Evolutionary conservation across 2,888 invertebrate genomes (phyloP), one percentile per base, ranked within the genome.

Genomic region (Tinea trinotella): DNA sequence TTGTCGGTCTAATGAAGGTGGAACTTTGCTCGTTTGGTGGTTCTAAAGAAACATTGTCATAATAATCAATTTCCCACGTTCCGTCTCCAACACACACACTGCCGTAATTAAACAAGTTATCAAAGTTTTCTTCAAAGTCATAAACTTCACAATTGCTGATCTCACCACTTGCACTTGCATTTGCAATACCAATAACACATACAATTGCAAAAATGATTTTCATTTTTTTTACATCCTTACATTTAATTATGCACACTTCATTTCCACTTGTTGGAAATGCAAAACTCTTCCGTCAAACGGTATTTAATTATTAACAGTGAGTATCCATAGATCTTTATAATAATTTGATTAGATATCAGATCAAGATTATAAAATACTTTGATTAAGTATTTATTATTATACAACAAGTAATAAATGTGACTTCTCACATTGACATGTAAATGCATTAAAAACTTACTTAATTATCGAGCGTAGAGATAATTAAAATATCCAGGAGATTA

Each of bases 121-220:
- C 59, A 20, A 63, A 69, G 5, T 62, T 61, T 15, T 67, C 62
- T 56, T 69, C 71, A 54, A 76, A 75, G 34, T 65, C 63, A 56
- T 68, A 70, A 20, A 18, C 18, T 22, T 22, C 49, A 20, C 49
- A 49, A 6, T 22, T 18, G 18, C n/a, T 46, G 5, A 3, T 18
- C n/a, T 46, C 17, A 46, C 46, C 18, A 5, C 12, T n/a, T 17
- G n/a, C 46, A 46, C 46, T 46, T 22, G 22, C 36, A 12, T 36
- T 36, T 3, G 44, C 5, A 17, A 44, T 17, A 15, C 4, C 44
- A 12, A 17, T 13, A 44, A 13, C 4, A 15, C 9, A 5, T 17
- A 44, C 15, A 15, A 44, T 13, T 44, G 44, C 44, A 44, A 4
- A 15, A 44, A 44, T 13, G 17, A 44, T 44, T 12, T 44, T 17